Conservation (phyloP, 2,888 invertebrate genomes). For the Hypena proboscidalis region DNA sequence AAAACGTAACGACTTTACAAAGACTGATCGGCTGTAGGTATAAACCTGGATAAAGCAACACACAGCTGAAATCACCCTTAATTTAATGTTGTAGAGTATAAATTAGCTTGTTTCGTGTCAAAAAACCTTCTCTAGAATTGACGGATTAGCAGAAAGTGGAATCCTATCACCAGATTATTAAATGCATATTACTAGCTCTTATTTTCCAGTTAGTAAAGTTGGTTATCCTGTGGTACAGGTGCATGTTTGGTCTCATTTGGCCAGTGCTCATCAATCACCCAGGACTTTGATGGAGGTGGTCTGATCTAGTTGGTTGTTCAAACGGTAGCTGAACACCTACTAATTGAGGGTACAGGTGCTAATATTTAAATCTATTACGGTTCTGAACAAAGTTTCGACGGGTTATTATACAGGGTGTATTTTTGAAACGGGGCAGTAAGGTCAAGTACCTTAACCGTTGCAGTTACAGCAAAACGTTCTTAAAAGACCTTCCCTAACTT, state of each 20-base stretch:
- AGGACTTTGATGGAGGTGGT: slow-evolving; percentile 73
- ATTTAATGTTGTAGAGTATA: slow-evolving; percentile 22
- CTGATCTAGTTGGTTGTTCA: slow-evolving; percentile 74
- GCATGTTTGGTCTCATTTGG: slow-evolving; percentile 54
- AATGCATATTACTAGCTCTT: slow-evolving; percentile 23
- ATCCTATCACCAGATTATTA: slow-evolving; percentile 37
- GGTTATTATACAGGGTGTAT: background rate
- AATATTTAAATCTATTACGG: slow-evolving; percentile 7
- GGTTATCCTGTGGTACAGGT: slow-evolving; percentile 17
- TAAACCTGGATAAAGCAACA: slow-evolving; percentile 27
- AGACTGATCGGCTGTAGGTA: slow-evolving; percentile 47
- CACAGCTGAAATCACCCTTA: background rate
- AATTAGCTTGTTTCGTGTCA: slow-evolving; percentile 13
- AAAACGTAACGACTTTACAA: slow-evolving; percentile 46
- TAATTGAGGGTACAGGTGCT: slow-evolving; percentile 65
- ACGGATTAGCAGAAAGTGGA: slow-evolving; percentile 54
- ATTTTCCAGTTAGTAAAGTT: slow-evolving; percentile 22
- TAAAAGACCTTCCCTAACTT: too few species aligned
- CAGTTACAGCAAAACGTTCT: too few species aligned
- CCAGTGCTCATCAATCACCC: slow-evolving; percentile 71
- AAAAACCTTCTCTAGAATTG: slow-evolving; percentile 43
- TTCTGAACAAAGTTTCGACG: background rate
- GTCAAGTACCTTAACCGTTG: too few species aligned
- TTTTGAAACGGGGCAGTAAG: too few species aligned
- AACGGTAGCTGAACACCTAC: slow-evolving; percentile 59